Conservation (phyloP, 2,113 vertebrate species). For the Bungarus multicinctus region DNA sequence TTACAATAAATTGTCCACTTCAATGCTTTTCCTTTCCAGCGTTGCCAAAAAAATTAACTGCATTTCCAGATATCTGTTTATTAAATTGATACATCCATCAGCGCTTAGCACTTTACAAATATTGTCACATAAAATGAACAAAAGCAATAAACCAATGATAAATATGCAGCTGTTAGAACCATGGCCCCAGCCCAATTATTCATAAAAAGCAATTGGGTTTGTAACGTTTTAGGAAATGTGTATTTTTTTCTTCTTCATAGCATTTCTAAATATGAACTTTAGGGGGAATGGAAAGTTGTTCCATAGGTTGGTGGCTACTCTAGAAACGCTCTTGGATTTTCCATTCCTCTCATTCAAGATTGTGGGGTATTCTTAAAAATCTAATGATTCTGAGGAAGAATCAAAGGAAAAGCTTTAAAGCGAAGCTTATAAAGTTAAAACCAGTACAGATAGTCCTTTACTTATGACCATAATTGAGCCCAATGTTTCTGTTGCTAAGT, state of each 20-base stretch:
- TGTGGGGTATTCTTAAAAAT: not conserved
- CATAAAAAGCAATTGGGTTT: not conserved
- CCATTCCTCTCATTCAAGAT: not conserved
- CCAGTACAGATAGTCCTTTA: not conserved
- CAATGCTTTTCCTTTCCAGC: not conserved
- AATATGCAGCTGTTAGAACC: not conserved
- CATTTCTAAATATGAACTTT: not conserved
- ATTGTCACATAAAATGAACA: not conserved
- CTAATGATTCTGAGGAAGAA: not conserved
- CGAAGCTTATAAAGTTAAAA: not conserved
- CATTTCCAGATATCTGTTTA: not conserved
- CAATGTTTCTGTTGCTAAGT: not conserved
- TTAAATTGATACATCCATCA: not conserved
- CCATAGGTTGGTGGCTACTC: not conserved
- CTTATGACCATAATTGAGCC: not conserved
- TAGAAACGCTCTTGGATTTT: not conserved
- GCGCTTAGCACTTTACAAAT: not conserved
- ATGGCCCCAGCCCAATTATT: not conserved
- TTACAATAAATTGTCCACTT: not conserved
- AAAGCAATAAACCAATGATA: not conserved
- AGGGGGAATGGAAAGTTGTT: not conserved
- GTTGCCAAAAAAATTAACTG: not conserved
- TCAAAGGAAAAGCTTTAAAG: not conserved
- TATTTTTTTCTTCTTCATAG: not conserved
- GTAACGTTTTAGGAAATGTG: not conserved